Conservation (phyloP, 2,113 vertebrate genomes). For the Boulengeromyrus knoepffleri region DNA sequence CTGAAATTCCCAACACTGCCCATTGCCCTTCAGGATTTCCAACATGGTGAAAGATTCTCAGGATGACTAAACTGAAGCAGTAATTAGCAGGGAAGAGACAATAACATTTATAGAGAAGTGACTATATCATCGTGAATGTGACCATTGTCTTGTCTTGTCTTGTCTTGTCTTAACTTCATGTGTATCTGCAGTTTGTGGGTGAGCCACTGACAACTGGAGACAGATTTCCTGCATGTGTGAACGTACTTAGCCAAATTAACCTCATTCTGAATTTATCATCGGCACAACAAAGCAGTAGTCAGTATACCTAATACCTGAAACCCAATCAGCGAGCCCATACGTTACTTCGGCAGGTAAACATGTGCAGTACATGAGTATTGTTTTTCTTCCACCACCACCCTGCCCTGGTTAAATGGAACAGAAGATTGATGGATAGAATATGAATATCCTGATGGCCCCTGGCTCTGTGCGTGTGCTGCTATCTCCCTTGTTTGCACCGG, state of each 20-base stretch:
- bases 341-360: not conserved
- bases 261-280: not conserved
- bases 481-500: not conserved
- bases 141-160: not conserved
- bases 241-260: not conserved
- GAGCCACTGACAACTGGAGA: not conserved
- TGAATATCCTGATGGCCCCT: not conserved
- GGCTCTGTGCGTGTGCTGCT: not conserved
- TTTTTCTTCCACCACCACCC: not conserved
- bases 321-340: not conserved
- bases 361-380: not conserved
- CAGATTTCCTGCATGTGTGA: not conserved
- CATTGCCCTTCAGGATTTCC: not conserved
- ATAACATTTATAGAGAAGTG: not conserved
- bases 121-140: not conserved
- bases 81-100: not conserved
- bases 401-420: not conserved
- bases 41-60: not conserved
- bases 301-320: not conserved
- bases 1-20: not conserved
- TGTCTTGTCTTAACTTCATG: not conserved
- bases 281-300: not conserved
- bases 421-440: not conserved
- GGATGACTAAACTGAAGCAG: not conserved
- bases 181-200: not conserved